phyloP scores from a whole-genome alignment of 2,113 vertebrate species.

The Tetraodon nigroviridis region DNA sequence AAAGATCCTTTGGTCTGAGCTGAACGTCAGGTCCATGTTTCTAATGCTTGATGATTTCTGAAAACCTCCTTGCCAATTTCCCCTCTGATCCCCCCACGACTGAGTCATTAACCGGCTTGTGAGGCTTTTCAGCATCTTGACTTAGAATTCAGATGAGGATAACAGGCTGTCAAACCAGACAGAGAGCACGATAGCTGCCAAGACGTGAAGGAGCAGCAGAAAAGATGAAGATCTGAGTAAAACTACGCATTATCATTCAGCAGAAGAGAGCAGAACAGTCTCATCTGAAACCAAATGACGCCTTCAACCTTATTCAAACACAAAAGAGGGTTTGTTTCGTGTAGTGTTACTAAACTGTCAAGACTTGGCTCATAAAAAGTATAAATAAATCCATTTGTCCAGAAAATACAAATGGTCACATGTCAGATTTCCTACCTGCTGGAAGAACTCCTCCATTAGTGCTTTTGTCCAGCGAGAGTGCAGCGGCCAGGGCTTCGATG shows the following conservation, averaged over 20 bases:
- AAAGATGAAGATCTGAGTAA: neutral
- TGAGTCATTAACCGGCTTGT: conserved; percentile 19
- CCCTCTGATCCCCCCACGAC: neutral
- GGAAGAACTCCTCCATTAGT: conserved; percentile 91
- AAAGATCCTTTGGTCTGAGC: neutral
- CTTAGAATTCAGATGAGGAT: conserved; percentile 12
- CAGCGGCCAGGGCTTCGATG: conserved; percentile 84
- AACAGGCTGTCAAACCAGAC: neutral
- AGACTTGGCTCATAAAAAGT: no score
- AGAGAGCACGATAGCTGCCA: neutral
- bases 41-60: no score
- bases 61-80: neutral
- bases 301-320: no score
- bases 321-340: no score
- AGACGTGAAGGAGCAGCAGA: neutral
- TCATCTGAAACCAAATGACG: no score
- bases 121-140: neutral
- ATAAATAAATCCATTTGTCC: no score
- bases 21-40: neutral
- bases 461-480: conserved; percentile 88
- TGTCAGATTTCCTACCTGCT: conserved; percentile 75
- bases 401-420: no score
- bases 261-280: neutral
- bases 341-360: no score
- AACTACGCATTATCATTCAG: no score